Percentiles rank a stretch among this genome's conserved stretches.
Evolutionary conservation across 2,888 invertebrate species (phyloP).

Genomic region (Leptopilina syphax): DNA sequence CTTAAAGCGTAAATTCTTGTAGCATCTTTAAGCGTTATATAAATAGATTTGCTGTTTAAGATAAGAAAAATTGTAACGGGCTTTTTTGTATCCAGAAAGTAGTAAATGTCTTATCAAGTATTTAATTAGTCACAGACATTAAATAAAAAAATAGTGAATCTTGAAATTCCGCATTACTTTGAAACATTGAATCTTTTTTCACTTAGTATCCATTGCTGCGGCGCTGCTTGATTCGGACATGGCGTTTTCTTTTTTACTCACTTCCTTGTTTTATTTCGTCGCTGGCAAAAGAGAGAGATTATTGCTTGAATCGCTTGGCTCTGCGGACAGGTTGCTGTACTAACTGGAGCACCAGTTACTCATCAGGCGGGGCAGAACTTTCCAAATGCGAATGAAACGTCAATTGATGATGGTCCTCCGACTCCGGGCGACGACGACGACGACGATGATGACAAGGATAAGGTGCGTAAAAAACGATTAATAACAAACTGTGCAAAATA

Average conservation of each 20-base stretch:
- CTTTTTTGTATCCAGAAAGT: too few relatives aligned
- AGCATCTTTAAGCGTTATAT: too few relatives aligned
- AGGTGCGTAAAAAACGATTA: constrained; percentile 77
- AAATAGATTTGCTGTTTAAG: too few relatives aligned
- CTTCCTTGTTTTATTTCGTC: constrained; percentile 1
- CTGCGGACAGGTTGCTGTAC: constrained; percentile 74
- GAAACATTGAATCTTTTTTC: too few relatives aligned
- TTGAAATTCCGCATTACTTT: neutral
- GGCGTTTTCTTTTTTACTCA: neutral
- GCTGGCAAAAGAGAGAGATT: constrained; percentile 27
- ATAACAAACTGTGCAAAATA: too few relatives aligned
- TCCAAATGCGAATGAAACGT: constrained; percentile 63
- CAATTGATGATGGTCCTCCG: constrained; percentile 67
- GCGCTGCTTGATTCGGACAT: too few relatives aligned
- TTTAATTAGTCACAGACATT: too few relatives aligned
- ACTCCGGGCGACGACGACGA: constrained; percentile 81
- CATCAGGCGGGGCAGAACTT: constrained; percentile 66
- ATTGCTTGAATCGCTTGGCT: constrained; percentile 62
- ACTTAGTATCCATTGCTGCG: too few relatives aligned
- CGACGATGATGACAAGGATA: constrained; percentile 94
- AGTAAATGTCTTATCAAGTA: too few relatives aligned
- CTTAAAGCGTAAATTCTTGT: too few relatives aligned
- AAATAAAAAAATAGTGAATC: neutral
- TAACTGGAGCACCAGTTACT: constrained; percentile 74
- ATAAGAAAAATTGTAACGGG: too few relatives aligned